Evolutionary conservation across 2,113 vertebrate genomes (phyloP), one percentile per base, ranked within the genome.

Genomic region (Hippocampus mohnikei): DNA sequence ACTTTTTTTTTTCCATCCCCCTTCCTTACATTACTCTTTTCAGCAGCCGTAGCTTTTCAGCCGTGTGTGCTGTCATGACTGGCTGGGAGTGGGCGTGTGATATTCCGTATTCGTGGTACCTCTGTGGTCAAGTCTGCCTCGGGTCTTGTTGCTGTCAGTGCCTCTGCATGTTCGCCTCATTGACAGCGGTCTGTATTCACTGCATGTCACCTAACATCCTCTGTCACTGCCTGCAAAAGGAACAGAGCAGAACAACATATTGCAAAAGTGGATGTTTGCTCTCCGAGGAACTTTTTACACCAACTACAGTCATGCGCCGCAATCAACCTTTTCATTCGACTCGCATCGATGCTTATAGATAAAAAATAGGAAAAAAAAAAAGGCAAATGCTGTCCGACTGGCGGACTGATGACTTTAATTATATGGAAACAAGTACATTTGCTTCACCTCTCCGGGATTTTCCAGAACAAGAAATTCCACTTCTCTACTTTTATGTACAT

Each of bases 341-440:
- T 25, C 52, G 78, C 67, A 66, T 42, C 55, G 73, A 71, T 76
- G 71, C 63, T 67, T 12, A 60, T 78, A 62, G 33, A 23, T 21
- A 33, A 64, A 48, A 10, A 48, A 67, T 55, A 48, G 59, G n/a
- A n/a, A 73, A 64, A 81, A 84, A 76, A 66, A 33, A 33, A 33
- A 33, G 81, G 82, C 13, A 40, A 21, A 58, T 13, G 6, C 23
- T 27, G 81, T 80, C 72, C 75, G 83, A 86, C 78, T 70, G 40
- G 69, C 66, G 67, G 10, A 58, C 61, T 67, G 74, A 82, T 56
- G 74, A 70, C 82, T 75, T 87, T 69, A 82, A 85, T 85, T 79
- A 5, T 29, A 29, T 72, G 53, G 67, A 84, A 88, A 88, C 78
- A 88, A 81, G 84, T 85, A 79, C 55, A 84, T 88, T 84, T 85